These are phyloP conservation scores for Sebastes glaucus DNA, from an alignment of 2,797 vertebrate genomes.

Conservation along the genomic window DNA sequence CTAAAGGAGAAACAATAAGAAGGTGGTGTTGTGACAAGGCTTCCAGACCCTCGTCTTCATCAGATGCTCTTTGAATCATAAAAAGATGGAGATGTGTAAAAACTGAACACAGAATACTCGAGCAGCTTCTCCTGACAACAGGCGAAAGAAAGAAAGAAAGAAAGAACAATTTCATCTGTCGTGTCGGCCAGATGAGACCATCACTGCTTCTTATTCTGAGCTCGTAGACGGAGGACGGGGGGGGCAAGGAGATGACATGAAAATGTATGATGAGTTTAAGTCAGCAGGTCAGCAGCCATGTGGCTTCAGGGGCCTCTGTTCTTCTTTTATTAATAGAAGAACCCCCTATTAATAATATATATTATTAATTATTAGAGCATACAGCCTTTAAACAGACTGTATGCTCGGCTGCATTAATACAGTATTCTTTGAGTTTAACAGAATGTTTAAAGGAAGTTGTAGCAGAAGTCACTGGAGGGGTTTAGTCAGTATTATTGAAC, in stretches of 20 bases:
- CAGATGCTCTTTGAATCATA: slow-evolving; percentile 11
- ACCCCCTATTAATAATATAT: no score
- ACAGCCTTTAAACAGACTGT: no score
- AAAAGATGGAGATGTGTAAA: neutral
- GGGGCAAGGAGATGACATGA: neutral
- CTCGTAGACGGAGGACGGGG: neutral
- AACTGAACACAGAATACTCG: neutral
- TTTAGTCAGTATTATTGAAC: no score
- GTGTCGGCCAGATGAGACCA: neutral
- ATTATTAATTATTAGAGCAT: no score
- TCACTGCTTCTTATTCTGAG: neutral
- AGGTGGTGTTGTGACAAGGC: slow-evolving; percentile 11
- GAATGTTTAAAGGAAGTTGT: no score
- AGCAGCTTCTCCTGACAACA: neutral
- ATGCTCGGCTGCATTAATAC: no score
- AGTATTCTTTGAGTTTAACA: no score
- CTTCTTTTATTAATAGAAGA: no score
- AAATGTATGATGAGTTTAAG: neutral
- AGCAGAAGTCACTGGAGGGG: no score
- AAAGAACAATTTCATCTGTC: slow-evolving; percentile 35
- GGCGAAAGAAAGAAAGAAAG: neutral
- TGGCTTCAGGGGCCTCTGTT: neutral
- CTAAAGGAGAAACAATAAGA: neutral
- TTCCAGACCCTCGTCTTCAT: neutral
- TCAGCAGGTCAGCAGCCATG: neutral